Conservation (phyloP, 2,113 vertebrate species). For the Bujurquina vittata region DNA sequence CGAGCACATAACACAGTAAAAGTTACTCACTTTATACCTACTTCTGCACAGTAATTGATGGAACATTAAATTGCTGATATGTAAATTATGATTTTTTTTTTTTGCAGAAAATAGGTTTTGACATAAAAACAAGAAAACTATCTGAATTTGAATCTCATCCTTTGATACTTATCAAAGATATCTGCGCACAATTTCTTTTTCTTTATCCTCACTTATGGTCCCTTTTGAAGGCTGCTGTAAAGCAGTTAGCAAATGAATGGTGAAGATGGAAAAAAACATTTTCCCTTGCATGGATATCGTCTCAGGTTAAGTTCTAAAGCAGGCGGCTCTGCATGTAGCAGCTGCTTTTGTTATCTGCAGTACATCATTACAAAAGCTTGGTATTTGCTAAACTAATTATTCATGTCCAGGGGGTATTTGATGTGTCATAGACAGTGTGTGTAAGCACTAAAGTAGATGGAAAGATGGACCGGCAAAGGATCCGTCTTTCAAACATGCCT, state of each 20-base stretch:
- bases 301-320: not conserved
- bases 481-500: conserved; percentile 36
- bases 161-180: no score
- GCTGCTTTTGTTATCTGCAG: not conserved
- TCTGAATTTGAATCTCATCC: no score
- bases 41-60: no score
- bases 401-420: conserved; percentile 2
- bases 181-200: no score
- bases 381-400: conserved; percentile 7
- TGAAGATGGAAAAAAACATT: not conserved
- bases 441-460: not conserved
- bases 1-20: not conserved
- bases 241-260: not conserved
- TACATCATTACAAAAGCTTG: not conserved
- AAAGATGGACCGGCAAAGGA: not conserved
- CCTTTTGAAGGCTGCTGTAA: no score
- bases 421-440: not conserved
- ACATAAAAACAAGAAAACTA: no score
- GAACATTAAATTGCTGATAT: no score
- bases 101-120: no score
- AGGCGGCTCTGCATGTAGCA: not conserved
- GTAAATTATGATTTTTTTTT: no score
- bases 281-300: not conserved
- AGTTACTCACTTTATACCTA: no score
- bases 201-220: no score